Percentiles rank a stretch among this genome's conserved stretches.
Evolutionary conservation across 2,888 invertebrate species (phyloP).

Genomic region (Pyralis farinalis): DNA sequence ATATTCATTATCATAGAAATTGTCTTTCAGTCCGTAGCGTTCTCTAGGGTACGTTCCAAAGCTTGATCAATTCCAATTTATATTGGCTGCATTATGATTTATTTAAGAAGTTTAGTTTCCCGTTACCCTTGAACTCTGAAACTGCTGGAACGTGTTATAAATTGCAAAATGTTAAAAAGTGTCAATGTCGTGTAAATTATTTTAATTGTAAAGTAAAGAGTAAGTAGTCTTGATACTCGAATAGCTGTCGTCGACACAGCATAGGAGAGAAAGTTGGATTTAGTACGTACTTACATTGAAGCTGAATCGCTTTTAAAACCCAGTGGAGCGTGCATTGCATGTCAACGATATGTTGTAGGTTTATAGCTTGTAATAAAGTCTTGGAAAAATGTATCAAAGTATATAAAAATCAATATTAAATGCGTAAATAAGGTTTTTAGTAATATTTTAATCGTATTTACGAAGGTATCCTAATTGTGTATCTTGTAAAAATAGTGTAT

Average conservation of each 20-base stretch:
- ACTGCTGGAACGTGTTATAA: neutral
- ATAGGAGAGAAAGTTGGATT: conserved; percentile 19
- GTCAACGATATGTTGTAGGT: neutral
- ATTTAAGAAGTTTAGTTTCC: neutral
- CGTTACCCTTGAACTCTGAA: conserved; percentile 30
- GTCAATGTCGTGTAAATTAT: conserved; percentile 34
- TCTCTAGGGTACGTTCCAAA: neutral
- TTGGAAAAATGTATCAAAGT: too few relatives aligned
- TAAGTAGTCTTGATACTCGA: conserved; percentile 22
- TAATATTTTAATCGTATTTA: too few relatives aligned
- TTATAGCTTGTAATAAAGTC: too few relatives aligned
- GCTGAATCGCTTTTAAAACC: conserved; percentile 6
- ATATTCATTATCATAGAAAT: conserved; percentile 20
- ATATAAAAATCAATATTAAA: too few relatives aligned
- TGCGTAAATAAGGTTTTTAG: too few relatives aligned
- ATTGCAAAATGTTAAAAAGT: neutral
- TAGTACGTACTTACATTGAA: conserved; percentile 19
- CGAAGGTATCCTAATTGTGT: too few relatives aligned
- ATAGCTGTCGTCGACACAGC: conserved; percentile 9
- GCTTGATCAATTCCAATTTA: conserved; percentile 6
- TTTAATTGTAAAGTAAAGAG: too few relatives aligned
- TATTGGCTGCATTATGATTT: conserved; percentile 8
- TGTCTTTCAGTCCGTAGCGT: conserved; percentile 3
- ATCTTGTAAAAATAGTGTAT: too few relatives aligned
- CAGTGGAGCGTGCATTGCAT: conserved; percentile 1